A percentile compares a stretch with the other conserved stretches of the same genome.
These are phyloP conservation scores for Lycocerus yunnanus DNA, from an alignment of 2,888 invertebrate genomes.

Conservation along the genomic window DNA sequence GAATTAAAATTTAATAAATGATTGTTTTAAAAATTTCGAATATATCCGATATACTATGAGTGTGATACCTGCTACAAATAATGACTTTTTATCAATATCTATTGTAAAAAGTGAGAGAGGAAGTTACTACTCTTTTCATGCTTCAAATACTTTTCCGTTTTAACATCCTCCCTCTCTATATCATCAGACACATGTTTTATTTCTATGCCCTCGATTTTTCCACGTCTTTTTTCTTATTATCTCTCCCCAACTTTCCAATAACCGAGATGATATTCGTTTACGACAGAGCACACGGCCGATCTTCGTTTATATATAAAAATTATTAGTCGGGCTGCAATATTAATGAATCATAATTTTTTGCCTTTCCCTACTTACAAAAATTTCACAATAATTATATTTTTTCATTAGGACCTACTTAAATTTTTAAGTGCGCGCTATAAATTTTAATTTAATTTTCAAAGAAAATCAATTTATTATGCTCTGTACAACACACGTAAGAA, in stretches of 20 bases:
- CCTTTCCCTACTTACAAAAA: slow-evolving; percentile 23
- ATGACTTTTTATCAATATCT: slow-evolving; percentile 26
- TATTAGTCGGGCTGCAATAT: slow-evolving; percentile 29
- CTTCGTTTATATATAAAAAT: slow-evolving; percentile 32
- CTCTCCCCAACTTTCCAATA: slow-evolving; percentile 40
- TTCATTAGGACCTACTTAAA: background rate
- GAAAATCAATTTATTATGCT: background rate
- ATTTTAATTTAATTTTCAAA: background rate
- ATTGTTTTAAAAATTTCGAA: background rate
- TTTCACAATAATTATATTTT: background rate
- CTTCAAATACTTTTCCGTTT: slow-evolving; percentile 41
- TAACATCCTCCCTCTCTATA: slow-evolving; percentile 43
- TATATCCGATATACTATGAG: background rate
- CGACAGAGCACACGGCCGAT: slow-evolving; percentile 30
- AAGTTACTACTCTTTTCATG: slow-evolving; percentile 42
- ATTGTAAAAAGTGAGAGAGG: slow-evolving; percentile 31
- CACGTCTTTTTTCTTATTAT: slow-evolving; percentile 42
- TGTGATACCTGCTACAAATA: background rate
- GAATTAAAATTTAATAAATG: background rate
- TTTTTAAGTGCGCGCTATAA: background rate
- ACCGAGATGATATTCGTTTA: slow-evolving; percentile 39
- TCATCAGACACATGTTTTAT: slow-evolving; percentile 50
- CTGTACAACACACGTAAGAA: background rate
- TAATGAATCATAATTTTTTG: slow-evolving; percentile 18
- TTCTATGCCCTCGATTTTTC: slow-evolving; percentile 40